Evolutionary conservation across 2,888 invertebrate genomes (phyloP).

Genomic region (Rotaria sp.): DNA sequence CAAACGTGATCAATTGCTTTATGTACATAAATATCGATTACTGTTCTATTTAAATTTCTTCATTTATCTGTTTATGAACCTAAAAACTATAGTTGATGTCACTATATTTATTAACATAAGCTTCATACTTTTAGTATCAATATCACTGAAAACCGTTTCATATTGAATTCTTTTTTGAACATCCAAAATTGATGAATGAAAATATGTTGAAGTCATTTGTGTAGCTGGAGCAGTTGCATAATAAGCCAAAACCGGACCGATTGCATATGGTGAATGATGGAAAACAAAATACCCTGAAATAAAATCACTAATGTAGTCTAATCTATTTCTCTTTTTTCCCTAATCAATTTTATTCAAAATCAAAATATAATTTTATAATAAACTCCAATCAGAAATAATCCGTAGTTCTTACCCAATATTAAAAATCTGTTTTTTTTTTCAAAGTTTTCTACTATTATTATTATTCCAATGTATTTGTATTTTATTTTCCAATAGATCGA

Average conservation of each 20-base stretch:
- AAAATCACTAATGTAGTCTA: neutral
- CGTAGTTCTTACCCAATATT: neutral
- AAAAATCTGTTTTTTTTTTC: neutral
- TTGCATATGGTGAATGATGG: neutral
- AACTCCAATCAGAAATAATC: neutral
- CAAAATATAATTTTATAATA: neutral
- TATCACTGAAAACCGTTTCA: neutral
- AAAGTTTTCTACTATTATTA: neutral
- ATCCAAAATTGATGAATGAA: neutral
- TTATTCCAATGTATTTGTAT: neutral
- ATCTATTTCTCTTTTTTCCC: neutral
- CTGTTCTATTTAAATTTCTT: neutral
- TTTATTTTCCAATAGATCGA: neutral
- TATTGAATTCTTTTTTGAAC: neutral
- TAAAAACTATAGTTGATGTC: neutral
- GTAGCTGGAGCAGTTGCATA: neutral
- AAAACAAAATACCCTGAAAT: neutral
- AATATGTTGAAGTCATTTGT: neutral
- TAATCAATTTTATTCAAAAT: neutral
- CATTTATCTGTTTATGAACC: neutral
- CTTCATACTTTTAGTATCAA: neutral
- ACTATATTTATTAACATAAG: neutral
- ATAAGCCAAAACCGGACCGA: neutral
- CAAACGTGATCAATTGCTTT: neutral
- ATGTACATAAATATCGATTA: neutral